A percentile compares a stretch with the other conserved stretches of the same genome.
Conservation (phyloP, 2,888 invertebrate species). For the Chirona hameri region DNA sequence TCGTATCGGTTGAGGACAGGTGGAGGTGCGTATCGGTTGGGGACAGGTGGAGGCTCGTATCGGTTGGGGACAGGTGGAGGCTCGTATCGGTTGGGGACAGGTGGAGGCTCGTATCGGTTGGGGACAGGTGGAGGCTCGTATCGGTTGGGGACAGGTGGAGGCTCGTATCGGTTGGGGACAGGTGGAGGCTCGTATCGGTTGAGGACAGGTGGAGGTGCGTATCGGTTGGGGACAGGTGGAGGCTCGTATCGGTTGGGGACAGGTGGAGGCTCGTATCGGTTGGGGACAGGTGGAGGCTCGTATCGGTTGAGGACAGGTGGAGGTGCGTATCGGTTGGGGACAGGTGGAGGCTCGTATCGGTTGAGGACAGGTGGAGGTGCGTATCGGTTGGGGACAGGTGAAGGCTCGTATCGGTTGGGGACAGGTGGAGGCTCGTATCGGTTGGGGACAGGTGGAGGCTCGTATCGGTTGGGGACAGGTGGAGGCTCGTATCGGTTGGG, state of each 20-base stretch:
- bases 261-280: background rate
- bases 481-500: no score
- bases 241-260: no score
- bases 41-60: background rate
- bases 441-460: background rate
- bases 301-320: background rate
- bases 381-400: background rate
- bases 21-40: no score
- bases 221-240: background rate
- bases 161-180: background rate
- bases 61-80: background rate
- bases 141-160: background rate
- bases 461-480: background rate
- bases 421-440: background rate
- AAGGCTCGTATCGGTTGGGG: no score
- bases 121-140: background rate
- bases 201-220: background rate
- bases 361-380: background rate
- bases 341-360: background rate
- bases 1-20: background rate
- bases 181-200: no score
- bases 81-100: background rate
- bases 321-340: no score
- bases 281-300: background rate
- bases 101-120: no score